Evolutionary conservation across 37 sponge, comb jelly and placozoan species (phyloP), one percentile per base, ranked within the genome.

Genomic region (Agelas oroides): DNA sequence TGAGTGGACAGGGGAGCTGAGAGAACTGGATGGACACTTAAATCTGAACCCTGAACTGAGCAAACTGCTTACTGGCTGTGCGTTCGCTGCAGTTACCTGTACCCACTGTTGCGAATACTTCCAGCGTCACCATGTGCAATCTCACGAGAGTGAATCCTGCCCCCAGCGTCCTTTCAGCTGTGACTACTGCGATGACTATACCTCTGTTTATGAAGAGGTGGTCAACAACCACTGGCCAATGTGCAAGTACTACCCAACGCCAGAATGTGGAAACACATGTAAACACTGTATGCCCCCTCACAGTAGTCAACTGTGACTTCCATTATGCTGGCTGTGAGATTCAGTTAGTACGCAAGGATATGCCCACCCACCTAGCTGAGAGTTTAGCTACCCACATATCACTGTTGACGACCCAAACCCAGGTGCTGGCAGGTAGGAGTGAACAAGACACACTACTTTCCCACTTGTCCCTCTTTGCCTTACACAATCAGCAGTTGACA

Each of bases 181-280:
- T 73, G 74, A 73, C 38, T 52, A 41, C 30, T 73, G 74, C 74
- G 25, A 73, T 5, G 11, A 40, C 53, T 73, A 73, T 40, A 41
- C 46, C 6, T 40, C 74, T 6, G 23, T 21, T 25, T 73, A 41
- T 73, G 74, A 73, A 40, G 74, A 73, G 5, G 74, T 73, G 23
- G 23, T 40, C 23, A 40, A 38, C 30, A 73, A 73, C 74, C 74
- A 73, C 74, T 73, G 53, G 41, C 53, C 74, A 24, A 37, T 28
- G 53, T 73, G 74, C 74, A 21, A 37, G 5, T 40, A 73, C 28
- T 73, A 73, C 74, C 74, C 40, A 73, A 52, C 74, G 74, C 30
- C 74, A 73, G 21, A 20, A 52, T 24, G 3, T 73, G 23, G 46
- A 37, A 28, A 23, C 23, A 0, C 74, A 73, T 27, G 41, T 73